phyloP scores from a whole-genome alignment of 2,888 invertebrate species.

The Heliconius cydno region DNA sequence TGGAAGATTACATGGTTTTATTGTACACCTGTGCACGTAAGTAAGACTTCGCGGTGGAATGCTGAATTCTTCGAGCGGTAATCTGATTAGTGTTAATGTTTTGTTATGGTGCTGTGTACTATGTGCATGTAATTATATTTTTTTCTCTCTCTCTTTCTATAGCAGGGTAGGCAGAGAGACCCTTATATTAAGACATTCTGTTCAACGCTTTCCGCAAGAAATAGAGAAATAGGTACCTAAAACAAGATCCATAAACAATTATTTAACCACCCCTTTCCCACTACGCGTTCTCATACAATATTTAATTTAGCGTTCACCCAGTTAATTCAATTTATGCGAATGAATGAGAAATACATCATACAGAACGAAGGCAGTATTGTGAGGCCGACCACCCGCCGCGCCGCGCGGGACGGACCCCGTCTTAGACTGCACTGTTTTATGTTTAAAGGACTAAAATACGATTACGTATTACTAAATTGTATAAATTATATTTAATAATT shows the following conservation, averaged over 20 bases:
- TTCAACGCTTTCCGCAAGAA: not conserved
- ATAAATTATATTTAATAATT: constrained; percentile 2
- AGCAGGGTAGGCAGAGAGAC: not conserved
- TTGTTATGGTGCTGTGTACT: not conserved
- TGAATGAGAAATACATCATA: constrained; percentile 39
- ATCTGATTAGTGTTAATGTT: constrained; percentile 25
- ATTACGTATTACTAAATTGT: not conserved
- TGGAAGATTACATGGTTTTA: constrained; percentile 25
- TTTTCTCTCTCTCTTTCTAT: not conserved
- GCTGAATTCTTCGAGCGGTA: constrained; percentile 29
- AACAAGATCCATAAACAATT: not conserved
- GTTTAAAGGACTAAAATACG: constrained; percentile 21
- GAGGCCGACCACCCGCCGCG: constrained; percentile 44
- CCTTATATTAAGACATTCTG: not conserved
- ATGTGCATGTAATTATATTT: not conserved
- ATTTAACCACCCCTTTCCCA: not conserved
- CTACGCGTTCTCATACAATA: not conserved
- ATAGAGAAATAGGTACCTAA: no score
- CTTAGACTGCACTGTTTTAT: constrained; percentile 36
- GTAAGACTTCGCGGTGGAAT: constrained; percentile 39
- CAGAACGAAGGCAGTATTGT: constrained; percentile 29
- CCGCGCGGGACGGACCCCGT: constrained; percentile 33
- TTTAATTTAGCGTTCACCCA: constrained; percentile 29
- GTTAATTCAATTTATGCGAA: constrained; percentile 40
- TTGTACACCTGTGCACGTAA: constrained; percentile 35